A percentile compares a stretch with the other conserved stretches of the same genome.
These are phyloP conservation scores for Strigamia maritima DNA, from an alignment of 2,888 invertebrate species.

Conservation along the genomic window DNA sequence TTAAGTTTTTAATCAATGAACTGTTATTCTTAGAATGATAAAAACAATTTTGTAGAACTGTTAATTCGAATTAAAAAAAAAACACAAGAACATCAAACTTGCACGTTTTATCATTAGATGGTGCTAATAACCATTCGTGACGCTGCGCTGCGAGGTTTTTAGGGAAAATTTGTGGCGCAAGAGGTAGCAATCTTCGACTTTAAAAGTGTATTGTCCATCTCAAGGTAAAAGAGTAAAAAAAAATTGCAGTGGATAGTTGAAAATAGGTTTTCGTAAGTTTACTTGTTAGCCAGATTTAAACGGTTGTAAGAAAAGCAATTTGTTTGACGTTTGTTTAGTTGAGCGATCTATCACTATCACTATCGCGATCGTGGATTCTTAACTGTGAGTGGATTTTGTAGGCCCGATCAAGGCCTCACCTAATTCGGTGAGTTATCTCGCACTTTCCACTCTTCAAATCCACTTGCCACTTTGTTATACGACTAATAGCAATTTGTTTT, in stretches of 20 bases:
- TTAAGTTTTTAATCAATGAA: not conserved
- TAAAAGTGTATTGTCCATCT: not conserved
- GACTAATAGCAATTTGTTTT: too few species aligned
- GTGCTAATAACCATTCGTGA: not conserved
- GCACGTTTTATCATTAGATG: not conserved
- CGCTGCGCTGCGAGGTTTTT: not conserved
- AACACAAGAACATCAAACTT: not conserved
- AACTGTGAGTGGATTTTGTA: not conserved
- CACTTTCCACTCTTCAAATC: not conserved
- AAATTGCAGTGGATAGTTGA: not conserved
- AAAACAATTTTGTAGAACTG: not conserved
- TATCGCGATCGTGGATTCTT: not conserved
- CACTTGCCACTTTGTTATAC: too few species aligned
- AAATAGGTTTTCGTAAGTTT: too few species aligned
- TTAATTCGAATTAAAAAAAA: not conserved
- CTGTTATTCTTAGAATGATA: not conserved
- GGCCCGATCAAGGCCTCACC: constrained; percentile 5
- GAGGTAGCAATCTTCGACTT: not conserved
- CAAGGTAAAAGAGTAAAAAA: not conserved
- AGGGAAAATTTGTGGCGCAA: not conserved
- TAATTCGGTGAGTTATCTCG: not conserved
- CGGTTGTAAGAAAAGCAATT: too few species aligned
- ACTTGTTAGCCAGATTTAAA: too few species aligned
- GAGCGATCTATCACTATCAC: not conserved
- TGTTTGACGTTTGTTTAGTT: not conserved